Conservation (phyloP, 1,140 invertebrate genomes). For the Lamellibrachia luymesi region DNA sequence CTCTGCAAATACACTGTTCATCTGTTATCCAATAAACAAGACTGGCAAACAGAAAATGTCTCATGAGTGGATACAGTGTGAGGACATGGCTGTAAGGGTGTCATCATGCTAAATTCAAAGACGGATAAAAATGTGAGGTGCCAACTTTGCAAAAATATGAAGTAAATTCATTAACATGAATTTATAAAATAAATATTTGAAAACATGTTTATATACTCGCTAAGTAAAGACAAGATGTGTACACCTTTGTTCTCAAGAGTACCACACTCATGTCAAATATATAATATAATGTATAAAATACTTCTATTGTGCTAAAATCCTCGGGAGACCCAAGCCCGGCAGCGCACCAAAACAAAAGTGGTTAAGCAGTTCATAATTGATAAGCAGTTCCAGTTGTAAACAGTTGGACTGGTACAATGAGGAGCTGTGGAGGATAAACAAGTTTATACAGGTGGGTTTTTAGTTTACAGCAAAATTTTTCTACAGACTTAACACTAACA, state of each 20-base stretch:
- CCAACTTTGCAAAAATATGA: neutral
- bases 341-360: too few relatives aligned
- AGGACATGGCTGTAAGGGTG: neutral
- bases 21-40: neutral
- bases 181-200: neutral
- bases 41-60: neutral
- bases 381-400: too few relatives aligned
- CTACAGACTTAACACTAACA: too few relatives aligned
- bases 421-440: too few relatives aligned
- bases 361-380: too few relatives aligned
- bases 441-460: too few relatives aligned
- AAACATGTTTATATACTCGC: neutral
- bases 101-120: neutral
- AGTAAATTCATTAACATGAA: neutral
- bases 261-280: neutral
- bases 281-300: neutral
- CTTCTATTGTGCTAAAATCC: too few relatives aligned
- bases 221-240: neutral
- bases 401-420: too few relatives aligned
- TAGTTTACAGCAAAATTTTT: too few relatives aligned
- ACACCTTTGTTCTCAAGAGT: neutral
- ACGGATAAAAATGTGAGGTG: neutral
- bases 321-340: too few relatives aligned
- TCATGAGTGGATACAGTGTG: neutral
- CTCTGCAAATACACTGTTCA: neutral